Evolutionary conservation across 2,888 invertebrate species (phyloP).

Genomic region (Crossocerus cetratus): DNA sequence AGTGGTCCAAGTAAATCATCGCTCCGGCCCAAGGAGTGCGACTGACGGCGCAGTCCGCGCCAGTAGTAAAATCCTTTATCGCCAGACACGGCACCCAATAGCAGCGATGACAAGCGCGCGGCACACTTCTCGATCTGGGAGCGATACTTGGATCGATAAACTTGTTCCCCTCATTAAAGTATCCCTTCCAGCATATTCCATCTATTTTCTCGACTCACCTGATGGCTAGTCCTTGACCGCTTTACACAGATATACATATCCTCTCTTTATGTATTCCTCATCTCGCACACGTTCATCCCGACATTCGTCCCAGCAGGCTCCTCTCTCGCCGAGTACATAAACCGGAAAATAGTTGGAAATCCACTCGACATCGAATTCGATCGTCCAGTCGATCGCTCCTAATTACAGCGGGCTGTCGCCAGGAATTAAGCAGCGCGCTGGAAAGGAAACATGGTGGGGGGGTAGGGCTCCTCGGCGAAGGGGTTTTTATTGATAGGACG

Average conservation of each 20-base stretch:
- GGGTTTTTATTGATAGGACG: constrained; percentile 57
- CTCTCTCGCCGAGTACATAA: background rate
- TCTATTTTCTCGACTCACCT: constrained; percentile 56
- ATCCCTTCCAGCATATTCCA: constrained; percentile 39
- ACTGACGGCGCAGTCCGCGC: background rate
- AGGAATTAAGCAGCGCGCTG: constrained; percentile 22
- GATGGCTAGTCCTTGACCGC: constrained; percentile 57
- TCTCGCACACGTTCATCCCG: constrained; percentile 36
- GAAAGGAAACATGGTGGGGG: too few species aligned
- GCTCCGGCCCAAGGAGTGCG: too few species aligned
- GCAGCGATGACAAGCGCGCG: background rate
- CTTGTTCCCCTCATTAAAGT: constrained; percentile 31
- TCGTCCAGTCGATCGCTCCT: background rate
- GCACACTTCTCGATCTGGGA: constrained; percentile 42
- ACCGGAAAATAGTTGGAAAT: background rate
- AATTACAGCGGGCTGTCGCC: constrained; percentile 17
- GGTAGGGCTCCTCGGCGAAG: constrained; percentile 40
- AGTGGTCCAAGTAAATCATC: background rate
- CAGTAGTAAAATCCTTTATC: constrained; percentile 20
- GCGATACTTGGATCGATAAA: constrained; percentile 47
- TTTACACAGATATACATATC: constrained; percentile 54
- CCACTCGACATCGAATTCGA: background rate
- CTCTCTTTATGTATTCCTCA: constrained; percentile 52
- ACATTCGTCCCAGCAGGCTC: background rate
- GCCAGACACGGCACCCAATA: constrained; percentile 22